Base-by-base conservation (phyloP, 2,888 invertebrate species). In the Colostygia pectinataria region DNA sequence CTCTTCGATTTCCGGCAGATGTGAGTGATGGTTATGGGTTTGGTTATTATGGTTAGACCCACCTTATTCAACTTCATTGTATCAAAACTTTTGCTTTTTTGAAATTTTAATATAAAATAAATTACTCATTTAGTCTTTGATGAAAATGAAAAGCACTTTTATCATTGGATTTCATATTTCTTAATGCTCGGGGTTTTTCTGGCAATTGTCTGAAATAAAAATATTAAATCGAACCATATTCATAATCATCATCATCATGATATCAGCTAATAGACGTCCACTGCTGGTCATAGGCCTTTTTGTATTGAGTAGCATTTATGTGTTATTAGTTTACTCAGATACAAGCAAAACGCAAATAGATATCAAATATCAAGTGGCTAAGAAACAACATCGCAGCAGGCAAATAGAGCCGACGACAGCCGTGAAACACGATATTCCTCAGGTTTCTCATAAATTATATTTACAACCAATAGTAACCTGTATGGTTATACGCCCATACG, bases 361-460 rank as follows among this genome's bases (percentile, higher is more conserved):
- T 57, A 64, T 59, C 53, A 52, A 57, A 57, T 57, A 63, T 59
- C 53, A 50, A 55, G 59, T 56, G 57, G 58, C 60, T 43, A 63
- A 56, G 61, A 58, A 65, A 66, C 70, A 51, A 68, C 53, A 57
- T 55, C 57, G 55, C 55, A 66, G 65, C 68, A 66, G 65, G 68
- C 68, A 71, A 63, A 69, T 63, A 66, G 64, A 43, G 55, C 61
- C 66, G 74, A 71, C 61, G 71, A 74, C 73, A 68, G 65, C 65
- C 58, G 56, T 61, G 65, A 67, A 74, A 75, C 71, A 72, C 55
- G 63, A 68, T 67, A 65, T 66, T 72, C 71, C 66, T 65, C 66
- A 66, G 68, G 64, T 71, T 73, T 74, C 68, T 64, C 61, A 81
- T 81, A 81, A 80, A 81, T 83, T 77, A 76, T 71, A 51, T 46